Conservation (phyloP, 1,140 invertebrate species). For the Drusus annulatus region DNA sequence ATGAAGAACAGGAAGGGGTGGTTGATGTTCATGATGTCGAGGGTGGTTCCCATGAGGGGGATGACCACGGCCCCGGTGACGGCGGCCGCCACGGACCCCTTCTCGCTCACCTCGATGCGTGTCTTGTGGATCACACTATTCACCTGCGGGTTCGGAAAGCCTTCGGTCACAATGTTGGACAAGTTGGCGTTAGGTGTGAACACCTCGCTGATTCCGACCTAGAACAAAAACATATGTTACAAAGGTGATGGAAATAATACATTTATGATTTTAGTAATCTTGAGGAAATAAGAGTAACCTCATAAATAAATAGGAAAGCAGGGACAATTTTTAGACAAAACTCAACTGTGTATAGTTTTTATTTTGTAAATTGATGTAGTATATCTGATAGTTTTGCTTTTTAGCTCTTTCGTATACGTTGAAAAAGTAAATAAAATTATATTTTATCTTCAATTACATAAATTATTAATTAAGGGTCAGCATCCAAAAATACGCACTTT, state of each 20-base stretch:
- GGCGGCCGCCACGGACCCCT: slow-evolving; percentile 80
- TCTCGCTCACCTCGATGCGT: slow-evolving; percentile 80
- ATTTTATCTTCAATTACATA: too few relatives aligned
- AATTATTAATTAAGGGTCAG: too few relatives aligned
- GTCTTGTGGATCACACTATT: slow-evolving; percentile 79
- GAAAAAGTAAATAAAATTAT: too few relatives aligned
- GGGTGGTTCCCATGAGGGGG: slow-evolving; percentile 72
- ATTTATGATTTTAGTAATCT: too few relatives aligned
- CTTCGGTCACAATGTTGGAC: slow-evolving; percentile 71
- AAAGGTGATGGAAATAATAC: background rate
- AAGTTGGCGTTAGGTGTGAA: slow-evolving; percentile 77
- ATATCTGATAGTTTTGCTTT: too few relatives aligned
- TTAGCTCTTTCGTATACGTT: too few relatives aligned
- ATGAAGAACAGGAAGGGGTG: slow-evolving; percentile 83
- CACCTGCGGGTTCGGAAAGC: slow-evolving; percentile 67
- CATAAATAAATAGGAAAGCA: too few relatives aligned
- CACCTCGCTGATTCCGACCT: slow-evolving; percentile 76
- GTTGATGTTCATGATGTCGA: slow-evolving; percentile 71
- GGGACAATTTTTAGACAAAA: too few relatives aligned
- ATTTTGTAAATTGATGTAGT: too few relatives aligned
- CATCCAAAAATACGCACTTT: too few relatives aligned
- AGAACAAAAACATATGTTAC: slow-evolving; percentile 53
- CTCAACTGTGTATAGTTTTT: too few relatives aligned
- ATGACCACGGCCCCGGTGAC: slow-evolving; percentile 75
- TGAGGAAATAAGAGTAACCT: too few relatives aligned